Conservation (phyloP, 1,140 invertebrate species). For the Trichonephila inaurata region DNA sequence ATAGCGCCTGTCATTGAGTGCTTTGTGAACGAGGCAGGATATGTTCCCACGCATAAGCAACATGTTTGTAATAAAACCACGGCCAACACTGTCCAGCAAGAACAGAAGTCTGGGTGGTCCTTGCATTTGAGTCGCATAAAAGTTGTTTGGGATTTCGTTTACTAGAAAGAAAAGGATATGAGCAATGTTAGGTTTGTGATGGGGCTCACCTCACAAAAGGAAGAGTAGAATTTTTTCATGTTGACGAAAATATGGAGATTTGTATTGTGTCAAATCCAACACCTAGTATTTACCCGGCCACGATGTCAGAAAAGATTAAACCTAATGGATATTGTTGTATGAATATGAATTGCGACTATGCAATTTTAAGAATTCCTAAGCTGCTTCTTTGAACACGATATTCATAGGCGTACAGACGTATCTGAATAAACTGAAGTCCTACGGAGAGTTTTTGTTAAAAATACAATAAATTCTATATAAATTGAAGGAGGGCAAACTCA, state of each 20-base stretch:
- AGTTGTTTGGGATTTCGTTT: slow-evolving; percentile 66
- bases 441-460: too few relatives aligned
- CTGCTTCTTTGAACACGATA: too few relatives aligned
- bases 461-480: too few relatives aligned
- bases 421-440: too few relatives aligned
- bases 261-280: slow-evolving; percentile 6
- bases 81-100: slow-evolving; percentile 57
- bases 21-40: slow-evolving; percentile 36
- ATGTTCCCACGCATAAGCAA: slow-evolving; percentile 63
- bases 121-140: slow-evolving; percentile 53
- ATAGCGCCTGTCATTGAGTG: slow-evolving; percentile 72
- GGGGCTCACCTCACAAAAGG: slow-evolving; percentile 41
- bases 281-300: not conserved
- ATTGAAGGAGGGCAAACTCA: too few relatives aligned
- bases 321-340: not conserved
- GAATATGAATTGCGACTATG: not conserved
- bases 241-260: slow-evolving; percentile 52
- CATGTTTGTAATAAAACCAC: slow-evolving; percentile 73
- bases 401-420: too few relatives aligned
- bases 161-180: slow-evolving; percentile 30
- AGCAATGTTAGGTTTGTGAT: slow-evolving; percentile 3
- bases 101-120: slow-evolving; percentile 73
- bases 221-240: slow-evolving; percentile 8
- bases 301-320: slow-evolving; percentile 13
- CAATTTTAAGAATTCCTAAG: not conserved